These are phyloP conservation scores for Boleophthalmus pectinirostris DNA, from an alignment of 2,113 vertebrate species.

Conservation along the genomic window DNA sequence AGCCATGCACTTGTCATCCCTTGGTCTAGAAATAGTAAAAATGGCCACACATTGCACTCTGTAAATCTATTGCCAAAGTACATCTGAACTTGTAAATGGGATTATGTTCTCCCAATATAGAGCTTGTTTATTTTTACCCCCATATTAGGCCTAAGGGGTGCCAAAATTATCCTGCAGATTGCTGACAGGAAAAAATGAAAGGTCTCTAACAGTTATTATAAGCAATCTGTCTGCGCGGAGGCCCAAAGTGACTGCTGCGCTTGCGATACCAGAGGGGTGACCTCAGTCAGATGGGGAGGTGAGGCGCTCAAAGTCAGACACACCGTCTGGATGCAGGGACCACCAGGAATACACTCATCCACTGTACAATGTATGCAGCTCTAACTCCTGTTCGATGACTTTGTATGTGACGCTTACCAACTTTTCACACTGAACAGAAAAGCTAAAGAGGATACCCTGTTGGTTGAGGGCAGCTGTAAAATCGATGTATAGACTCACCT, in stretches of 20 bases:
- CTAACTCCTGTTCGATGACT: neutral
- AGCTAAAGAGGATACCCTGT: neutral
- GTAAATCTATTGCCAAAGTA: slow-evolving; percentile 74
- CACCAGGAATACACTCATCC: slow-evolving; percentile 52
- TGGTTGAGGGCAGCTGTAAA: neutral
- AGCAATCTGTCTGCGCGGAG: slow-evolving; percentile 81
- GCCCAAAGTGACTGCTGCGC: slow-evolving; percentile 82
- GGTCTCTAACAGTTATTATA: slow-evolving; percentile 82
- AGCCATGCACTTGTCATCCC: slow-evolving; percentile 68
- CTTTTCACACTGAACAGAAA: neutral
- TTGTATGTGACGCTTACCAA: neutral
- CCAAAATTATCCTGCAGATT: slow-evolving; percentile 81
- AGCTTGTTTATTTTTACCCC: slow-evolving; percentile 84
- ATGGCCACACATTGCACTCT: slow-evolving; percentile 70
- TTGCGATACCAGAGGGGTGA: slow-evolving; percentile 79
- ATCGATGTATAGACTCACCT: neutral
- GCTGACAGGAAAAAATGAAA: slow-evolving; percentile 85
- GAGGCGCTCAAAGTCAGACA: slow-evolving; percentile 73
- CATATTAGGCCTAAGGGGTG: slow-evolving; percentile 80
- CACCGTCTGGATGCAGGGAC: slow-evolving; percentile 66
- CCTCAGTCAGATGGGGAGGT: slow-evolving; percentile 69
- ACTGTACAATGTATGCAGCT: slow-evolving; percentile 5
- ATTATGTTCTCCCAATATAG: slow-evolving; percentile 82
- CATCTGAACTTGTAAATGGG: slow-evolving; percentile 79
- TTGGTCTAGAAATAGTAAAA: slow-evolving; percentile 79